Evolutionary conservation across 2,797 vertebrate species (phyloP), one percentile per base, ranked within the genome.

Genomic region (Tenualosa thibaudeaui): DNA sequence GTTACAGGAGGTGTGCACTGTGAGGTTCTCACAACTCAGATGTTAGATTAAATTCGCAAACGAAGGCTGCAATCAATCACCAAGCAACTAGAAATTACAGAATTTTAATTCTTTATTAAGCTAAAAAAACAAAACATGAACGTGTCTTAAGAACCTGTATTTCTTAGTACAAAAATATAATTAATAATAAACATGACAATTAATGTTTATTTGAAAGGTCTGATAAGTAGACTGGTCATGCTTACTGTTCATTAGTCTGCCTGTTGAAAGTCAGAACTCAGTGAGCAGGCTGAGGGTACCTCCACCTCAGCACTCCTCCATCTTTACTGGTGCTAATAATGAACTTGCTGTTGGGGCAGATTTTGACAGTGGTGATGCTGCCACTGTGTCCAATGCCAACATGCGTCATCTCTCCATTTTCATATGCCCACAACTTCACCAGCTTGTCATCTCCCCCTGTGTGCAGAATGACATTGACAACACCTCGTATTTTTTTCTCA

Each of bases 341-440:
- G 40, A 40, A 92, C 84, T 90, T 91, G 60, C 90, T 92, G 81
- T 88, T 88, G 1, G 94, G 94, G 62, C 93, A 94, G 89, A 95
- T 91, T 83, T 92, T 93, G 46, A 95, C 17, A 0, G 88, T 88
- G 43, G 86, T 91, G 90, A 95, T 93, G 87, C 82, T 91, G 83
- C 94, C 93, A 0, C 95, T 93, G 85, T 95, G 94, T 17, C 94
- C 94, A 65, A 91, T 91, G 24, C 95, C 95, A 0, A 94, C 81
- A 0, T 93, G 92, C 60, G 92, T 94, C 86, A 95, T 91, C 1
- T 93, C 90, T 0, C 93, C 94, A 78, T 93, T 90, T 0, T 90
- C 89, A 40, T 96, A 95, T 88, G 93, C 90, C 95, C 93, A 95
- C 12, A 96, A 90, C 81, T 94, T 96, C 83, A 96, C 89, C 86